Evolutionary conservation across 2,888 invertebrate genomes (phyloP).

Genomic region (Corythucha ciliata): DNA sequence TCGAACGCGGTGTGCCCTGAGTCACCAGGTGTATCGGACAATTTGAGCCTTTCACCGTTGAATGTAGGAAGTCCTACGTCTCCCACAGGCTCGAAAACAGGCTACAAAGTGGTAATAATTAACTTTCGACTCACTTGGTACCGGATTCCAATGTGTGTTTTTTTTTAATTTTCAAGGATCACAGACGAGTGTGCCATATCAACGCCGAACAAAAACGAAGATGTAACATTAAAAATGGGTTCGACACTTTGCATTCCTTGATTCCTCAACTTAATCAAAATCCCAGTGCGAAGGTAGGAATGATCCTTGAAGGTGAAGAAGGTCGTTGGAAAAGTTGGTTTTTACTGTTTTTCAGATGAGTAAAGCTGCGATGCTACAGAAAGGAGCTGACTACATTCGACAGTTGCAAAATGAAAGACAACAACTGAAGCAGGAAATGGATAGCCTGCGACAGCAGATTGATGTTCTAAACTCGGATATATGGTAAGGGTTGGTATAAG

Average conservation of each 20-base stretch:
- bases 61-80: slow-evolving; percentile 33
- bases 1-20: slow-evolving; percentile 16
- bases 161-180: slow-evolving; percentile 45
- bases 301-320: not conserved
- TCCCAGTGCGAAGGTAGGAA: slow-evolving; percentile 72
- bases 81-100: too few species aligned
- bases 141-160: not conserved
- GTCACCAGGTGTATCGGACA: slow-evolving; percentile 28
- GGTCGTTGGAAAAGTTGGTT: not conserved
- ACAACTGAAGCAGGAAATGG: slow-evolving; percentile 83
- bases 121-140: too few species aligned
- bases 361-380: slow-evolving; percentile 94
- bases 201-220: slow-evolving; percentile 93
- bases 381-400: slow-evolving; percentile 90
- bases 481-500: slow-evolving; percentile 50
- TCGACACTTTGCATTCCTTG: slow-evolving; percentile 83
- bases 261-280: slow-evolving; percentile 86
- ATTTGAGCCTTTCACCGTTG: slow-evolving; percentile 34
- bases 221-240: slow-evolving; percentile 92
- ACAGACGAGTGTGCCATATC: slow-evolving; percentile 77
- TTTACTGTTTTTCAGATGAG: slow-evolving; percentile 53
- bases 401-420: slow-evolving; percentile 76
- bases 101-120: too few species aligned
- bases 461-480: slow-evolving; percentile 84
- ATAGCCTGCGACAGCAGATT: slow-evolving; percentile 74